phyloP scores from a whole-genome alignment of 2,888 invertebrate genomes.

The Smittia sp. region DNA sequence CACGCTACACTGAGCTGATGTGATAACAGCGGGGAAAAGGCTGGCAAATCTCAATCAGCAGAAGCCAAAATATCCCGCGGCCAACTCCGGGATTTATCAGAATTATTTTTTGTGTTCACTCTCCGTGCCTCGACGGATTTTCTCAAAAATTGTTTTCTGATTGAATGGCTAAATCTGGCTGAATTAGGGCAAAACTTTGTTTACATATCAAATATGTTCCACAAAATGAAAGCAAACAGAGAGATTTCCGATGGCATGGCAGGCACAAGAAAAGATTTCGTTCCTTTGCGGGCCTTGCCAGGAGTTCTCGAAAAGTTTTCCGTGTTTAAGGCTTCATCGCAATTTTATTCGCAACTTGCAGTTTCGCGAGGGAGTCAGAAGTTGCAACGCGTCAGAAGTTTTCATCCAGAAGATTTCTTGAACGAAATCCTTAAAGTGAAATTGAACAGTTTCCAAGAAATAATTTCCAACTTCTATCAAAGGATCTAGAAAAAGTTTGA shows the following conservation, averaged over 20 bases:
- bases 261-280: neutral
- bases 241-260: neutral
- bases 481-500: too few species aligned
- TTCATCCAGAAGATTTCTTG: too few species aligned
- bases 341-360: too few species aligned
- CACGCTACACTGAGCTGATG: conserved; percentile 27
- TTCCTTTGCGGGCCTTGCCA: neutral
- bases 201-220: conserved; percentile 20
- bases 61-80: conserved; percentile 33
- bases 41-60: conserved; percentile 38
- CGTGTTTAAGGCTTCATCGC: neutral
- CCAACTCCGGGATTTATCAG: conserved; percentile 34
- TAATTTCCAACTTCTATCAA: too few species aligned
- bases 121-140: neutral
- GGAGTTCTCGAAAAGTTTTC: too few species aligned
- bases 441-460: too few species aligned
- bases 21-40: conserved; percentile 17
- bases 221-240: conserved; percentile 26
- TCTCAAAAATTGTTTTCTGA: conserved; percentile 15
- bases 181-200: conserved; percentile 21
- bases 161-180: conserved; percentile 16
- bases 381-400: too few species aligned
- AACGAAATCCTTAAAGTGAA: too few species aligned
- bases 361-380: too few species aligned
- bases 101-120: conserved; percentile 40